Evolutionary conservation across 1,140 invertebrate genomes (phyloP).

Genomic region (Arion vulgaris): DNA sequence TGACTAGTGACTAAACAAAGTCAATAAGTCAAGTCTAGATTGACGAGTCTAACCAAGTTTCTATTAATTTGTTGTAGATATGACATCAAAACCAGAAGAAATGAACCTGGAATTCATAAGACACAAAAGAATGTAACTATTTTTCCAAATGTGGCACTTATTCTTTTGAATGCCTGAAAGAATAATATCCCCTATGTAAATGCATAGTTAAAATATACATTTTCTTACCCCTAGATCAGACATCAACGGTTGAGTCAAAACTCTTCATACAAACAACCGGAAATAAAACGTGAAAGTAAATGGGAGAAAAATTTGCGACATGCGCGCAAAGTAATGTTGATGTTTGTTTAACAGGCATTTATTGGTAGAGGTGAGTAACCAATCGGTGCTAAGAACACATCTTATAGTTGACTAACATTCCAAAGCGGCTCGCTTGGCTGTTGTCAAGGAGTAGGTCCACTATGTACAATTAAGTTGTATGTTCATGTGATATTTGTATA

Average conservation of each 20-base stretch:
- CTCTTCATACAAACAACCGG: slow-evolving; percentile 40
- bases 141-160: background rate
- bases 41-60: too few relatives aligned
- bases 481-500: too few relatives aligned
- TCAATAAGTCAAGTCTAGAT: too few relatives aligned
- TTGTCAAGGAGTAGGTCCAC: slow-evolving; percentile 1
- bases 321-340: slow-evolving; percentile 20
- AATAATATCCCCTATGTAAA: background rate
- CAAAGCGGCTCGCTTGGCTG: slow-evolving; percentile 4
- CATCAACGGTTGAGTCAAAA: background rate
- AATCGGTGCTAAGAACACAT: background rate
- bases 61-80: too few relatives aligned
- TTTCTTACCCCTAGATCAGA: background rate
- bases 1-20: too few relatives aligned
- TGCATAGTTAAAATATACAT: background rate
- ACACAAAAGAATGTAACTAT: background rate
- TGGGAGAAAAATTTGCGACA: slow-evolving; percentile 1
- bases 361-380: background rate
- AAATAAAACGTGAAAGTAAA: slow-evolving; percentile 31
- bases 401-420: too few relatives aligned
- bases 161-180: background rate
- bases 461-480: too few relatives aligned
- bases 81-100: too few relatives aligned
- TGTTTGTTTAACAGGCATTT: slow-evolving; percentile 15
- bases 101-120: too few relatives aligned